phyloP scores from a whole-genome alignment of 2,888 invertebrate genomes.

The Lasioglossum villosulum region DNA sequence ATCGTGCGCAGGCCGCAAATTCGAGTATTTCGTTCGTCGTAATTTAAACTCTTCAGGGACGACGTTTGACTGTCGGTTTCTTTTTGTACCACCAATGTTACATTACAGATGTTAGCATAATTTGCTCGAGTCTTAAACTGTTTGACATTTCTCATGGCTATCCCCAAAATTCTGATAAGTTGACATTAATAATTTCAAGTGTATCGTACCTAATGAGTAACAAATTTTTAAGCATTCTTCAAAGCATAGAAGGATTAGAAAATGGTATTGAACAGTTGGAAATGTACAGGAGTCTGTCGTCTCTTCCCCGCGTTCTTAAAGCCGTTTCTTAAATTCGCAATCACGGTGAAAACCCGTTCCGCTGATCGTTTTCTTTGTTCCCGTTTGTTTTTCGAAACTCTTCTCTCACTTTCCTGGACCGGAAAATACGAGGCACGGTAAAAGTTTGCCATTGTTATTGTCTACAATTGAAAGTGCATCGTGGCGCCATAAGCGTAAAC shows the following conservation, averaged over 20 bases:
- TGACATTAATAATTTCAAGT: background rate
- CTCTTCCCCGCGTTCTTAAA: background rate
- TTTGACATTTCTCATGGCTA: background rate
- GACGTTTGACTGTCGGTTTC: background rate
- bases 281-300: background rate
- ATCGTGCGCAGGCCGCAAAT: background rate
- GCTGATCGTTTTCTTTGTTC: slow-evolving; percentile 24
- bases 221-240: too few relatives aligned
- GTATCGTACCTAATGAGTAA: background rate
- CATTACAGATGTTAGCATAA: background rate
- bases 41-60: background rate
- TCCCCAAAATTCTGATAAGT: background rate
- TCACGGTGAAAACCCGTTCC: slow-evolving; percentile 23
- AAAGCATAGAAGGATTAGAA: background rate
- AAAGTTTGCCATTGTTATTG: slow-evolving; percentile 32
- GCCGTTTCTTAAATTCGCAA: background rate
- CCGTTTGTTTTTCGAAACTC: slow-evolving; percentile 3
- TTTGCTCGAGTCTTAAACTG: background rate
- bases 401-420: background rate
- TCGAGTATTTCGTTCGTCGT: background rate
- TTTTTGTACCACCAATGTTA: background rate
- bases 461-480: slow-evolving; percentile 41
- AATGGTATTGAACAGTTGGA: background rate
- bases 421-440: background rate
- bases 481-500: slow-evolving; percentile 26